phyloP scores from a whole-genome alignment of 1,140 invertebrate genomes.

The Lerema accius region DNA sequence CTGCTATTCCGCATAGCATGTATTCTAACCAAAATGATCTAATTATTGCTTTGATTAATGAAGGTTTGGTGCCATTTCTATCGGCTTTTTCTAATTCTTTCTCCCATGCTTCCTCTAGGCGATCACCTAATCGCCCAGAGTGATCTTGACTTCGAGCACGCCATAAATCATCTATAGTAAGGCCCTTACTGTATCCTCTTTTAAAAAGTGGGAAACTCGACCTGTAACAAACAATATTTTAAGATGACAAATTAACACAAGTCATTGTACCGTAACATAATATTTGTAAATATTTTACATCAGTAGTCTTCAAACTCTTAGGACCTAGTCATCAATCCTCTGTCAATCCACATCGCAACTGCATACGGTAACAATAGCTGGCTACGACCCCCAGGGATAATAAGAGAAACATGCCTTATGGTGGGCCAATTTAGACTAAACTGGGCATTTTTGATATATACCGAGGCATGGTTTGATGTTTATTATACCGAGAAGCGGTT shows the following conservation, averaged over 20 bases:
- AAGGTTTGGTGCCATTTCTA: slow-evolving; percentile 59
- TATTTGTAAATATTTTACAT: no score
- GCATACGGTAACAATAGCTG: no score
- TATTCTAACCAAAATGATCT: slow-evolving; percentile 80
- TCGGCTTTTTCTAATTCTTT: slow-evolving; percentile 68
- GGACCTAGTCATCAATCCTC: no score
- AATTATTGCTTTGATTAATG: slow-evolving; percentile 76
- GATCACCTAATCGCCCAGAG: slow-evolving; percentile 83
- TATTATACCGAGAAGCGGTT: no score
- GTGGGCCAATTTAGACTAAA: no score
- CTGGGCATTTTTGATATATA: no score
- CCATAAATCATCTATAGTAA: slow-evolving; percentile 84
- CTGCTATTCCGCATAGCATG: slow-evolving; percentile 60
- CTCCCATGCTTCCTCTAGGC: slow-evolving; percentile 81
- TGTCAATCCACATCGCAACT: no score
- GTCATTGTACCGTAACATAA: no score
- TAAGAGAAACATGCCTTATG: no score
- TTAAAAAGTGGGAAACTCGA: slow-evolving; percentile 68
- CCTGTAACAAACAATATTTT: slow-evolving; percentile 48
- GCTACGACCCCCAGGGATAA: no score
- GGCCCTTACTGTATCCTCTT: slow-evolving; percentile 77
- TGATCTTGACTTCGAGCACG: slow-evolving; percentile 83
- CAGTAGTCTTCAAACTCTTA: no score
- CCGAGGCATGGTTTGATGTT: no score
- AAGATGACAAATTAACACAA: neutral